phyloP scores from a whole-genome alignment of 2,797 vertebrate genomes.

The Thamnophis elegans region DNA sequence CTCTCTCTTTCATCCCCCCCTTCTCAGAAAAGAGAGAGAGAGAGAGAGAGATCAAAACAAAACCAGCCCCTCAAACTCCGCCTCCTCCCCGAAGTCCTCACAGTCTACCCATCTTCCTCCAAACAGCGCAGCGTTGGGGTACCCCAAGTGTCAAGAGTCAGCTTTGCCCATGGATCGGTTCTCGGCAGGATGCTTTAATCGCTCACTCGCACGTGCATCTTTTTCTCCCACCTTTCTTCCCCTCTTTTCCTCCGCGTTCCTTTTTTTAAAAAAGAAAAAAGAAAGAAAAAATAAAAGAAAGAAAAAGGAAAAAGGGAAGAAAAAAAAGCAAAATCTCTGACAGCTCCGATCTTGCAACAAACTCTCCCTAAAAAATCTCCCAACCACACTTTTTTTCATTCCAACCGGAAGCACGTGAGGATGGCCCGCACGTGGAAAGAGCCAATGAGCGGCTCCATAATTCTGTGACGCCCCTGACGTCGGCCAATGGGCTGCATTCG shows the following conservation, averaged over 20 bases:
- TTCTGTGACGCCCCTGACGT: slow-evolving; percentile 72
- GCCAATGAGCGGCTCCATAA: slow-evolving; percentile 77
- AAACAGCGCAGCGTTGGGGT: slow-evolving; percentile 49
- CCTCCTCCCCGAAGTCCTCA: slow-evolving; percentile 44
- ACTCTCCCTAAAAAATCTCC: slow-evolving; percentile 85
- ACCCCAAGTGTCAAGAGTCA: slow-evolving; percentile 74
- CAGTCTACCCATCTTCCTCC: slow-evolving; percentile 73
- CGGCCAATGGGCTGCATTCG: slow-evolving; percentile 77
- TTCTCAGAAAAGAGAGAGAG: neutral
- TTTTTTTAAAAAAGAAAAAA: neutral
- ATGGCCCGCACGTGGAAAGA: slow-evolving; percentile 76
- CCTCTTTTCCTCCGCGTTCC: neutral
- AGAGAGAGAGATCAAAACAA: slow-evolving; percentile 3
- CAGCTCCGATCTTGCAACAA: slow-evolving; percentile 79
- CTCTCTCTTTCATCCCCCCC: neutral
- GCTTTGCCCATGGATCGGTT: slow-evolving; percentile 69
- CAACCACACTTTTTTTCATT: slow-evolving; percentile 77
- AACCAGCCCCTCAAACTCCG: slow-evolving; percentile 44
- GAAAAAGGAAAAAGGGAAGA: neutral
- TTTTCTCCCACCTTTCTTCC: neutral
- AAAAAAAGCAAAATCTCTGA: slow-evolving; percentile 75
- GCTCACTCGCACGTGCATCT: slow-evolving; percentile 55
- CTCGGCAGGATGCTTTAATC: slow-evolving; percentile 70
- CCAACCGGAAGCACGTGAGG: slow-evolving; percentile 90
- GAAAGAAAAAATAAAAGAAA: too few species aligned